phyloP scores from a whole-genome alignment of 2,113 vertebrate genomes.

The Nesospiza acunhae region DNA sequence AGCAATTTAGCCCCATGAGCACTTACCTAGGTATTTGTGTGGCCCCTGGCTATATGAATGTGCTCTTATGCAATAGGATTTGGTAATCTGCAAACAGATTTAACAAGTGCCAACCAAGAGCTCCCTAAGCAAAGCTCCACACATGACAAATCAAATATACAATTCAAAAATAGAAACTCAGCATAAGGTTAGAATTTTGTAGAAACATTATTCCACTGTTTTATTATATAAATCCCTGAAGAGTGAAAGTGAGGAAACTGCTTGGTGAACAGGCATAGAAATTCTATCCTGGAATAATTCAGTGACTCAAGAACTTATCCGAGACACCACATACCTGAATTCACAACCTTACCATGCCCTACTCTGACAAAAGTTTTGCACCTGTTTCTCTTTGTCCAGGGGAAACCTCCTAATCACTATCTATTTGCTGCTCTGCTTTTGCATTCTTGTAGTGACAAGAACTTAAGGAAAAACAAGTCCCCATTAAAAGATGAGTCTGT shows the following conservation, averaged over 20 bases:
- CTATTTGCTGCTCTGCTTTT: background rate
- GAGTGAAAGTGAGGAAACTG: background rate
- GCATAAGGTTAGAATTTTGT: background rate
- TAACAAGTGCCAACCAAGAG: background rate
- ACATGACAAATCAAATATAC: background rate
- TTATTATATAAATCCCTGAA: background rate
- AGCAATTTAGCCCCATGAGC: background rate
- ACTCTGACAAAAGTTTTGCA: background rate
- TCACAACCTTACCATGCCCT: background rate
- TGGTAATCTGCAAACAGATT: conserved; percentile 15
- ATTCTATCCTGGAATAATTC: background rate
- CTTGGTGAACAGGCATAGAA: background rate
- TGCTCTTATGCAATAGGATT: background rate
- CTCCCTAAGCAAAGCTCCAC: background rate
- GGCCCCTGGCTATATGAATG: background rate
- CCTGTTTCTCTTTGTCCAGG: background rate
- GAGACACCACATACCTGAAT: background rate
- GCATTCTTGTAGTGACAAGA: background rate
- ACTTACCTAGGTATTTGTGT: background rate
- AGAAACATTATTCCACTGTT: background rate
- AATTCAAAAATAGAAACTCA: background rate
- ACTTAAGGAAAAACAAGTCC: background rate
- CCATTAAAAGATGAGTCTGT: background rate
- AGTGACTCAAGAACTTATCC: background rate
- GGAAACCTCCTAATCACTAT: background rate